Evolutionary conservation across 2,113 vertebrate species (phyloP), one percentile per base, ranked within the genome.

Genomic region (Cricetomys ansorgei): DNA sequence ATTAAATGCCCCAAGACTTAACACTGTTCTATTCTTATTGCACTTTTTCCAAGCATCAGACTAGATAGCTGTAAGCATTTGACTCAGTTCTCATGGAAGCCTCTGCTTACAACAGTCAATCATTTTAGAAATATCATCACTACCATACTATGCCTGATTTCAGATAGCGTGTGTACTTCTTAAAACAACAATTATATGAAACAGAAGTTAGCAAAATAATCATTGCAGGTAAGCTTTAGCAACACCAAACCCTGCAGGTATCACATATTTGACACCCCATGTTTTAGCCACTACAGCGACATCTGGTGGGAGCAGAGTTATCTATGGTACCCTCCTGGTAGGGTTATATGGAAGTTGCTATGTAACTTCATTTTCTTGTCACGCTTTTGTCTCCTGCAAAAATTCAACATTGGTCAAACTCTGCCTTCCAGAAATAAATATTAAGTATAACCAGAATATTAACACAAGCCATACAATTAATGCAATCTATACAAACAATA

Each of bases 221-320:
- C 62, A n/a, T 0, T 8, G 6, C 25, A 3, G 4, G 0, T 57
- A n/a, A 91, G 7, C 13, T 76, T 70, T 65, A 83, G 9, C 12
- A 72, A 29, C 29, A 89, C 3, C 5, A 25, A 86, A 80, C 43
- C 4, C 4, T 84, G 45, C 27, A 27, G 40, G 19, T 64, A 25
- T 57, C 8, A 37, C 11, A 7, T 11, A 15, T 10, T 43, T 62
- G 8, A 70, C 62, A 65, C 70, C 3, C 12, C 73, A 13, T 55
- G 31, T 31, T 53, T 70, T 40, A 37, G 70, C 0, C 4, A 27
- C 16, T 29, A 31, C 17, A 17, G 8, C 5, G 45, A 57, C 6
- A 21, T 77, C 25, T 88, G 4, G 37, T 19, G 40, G 16, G 64
- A 50, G 10, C 13, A 55, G 7, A 11, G 25, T 59, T 65, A 27